Base-by-base conservation (phyloP, 2,888 invertebrate species). In the Aleiodes alternator region DNA sequence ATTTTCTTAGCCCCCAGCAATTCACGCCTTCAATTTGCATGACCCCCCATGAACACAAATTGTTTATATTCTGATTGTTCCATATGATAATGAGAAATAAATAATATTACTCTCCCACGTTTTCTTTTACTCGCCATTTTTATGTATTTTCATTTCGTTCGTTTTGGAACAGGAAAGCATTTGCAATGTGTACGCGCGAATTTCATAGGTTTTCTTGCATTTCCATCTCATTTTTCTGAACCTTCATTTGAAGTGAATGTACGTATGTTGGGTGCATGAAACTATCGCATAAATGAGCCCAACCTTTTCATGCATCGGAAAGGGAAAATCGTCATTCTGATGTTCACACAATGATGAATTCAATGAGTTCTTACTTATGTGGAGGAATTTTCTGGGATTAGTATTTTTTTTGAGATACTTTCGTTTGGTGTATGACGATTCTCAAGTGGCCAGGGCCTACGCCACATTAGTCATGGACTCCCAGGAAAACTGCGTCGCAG, bases 101-200 rank as follows among this genome's bases (percentile, higher is more conserved):
- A 34, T 29, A 11, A 3, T 57, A n/a, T 57, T 57, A 31, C 31
- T 29, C 57, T 57, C 7, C n/a, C 14, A 14, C 23, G 23, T 23
- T 23, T 31, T n/a, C 11, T 64, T 55, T 7, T 0, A 55, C 14
- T 55, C 14, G 12, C 14, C 55, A 16, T 3, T 55, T 55, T 55
- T 9, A 43, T 7, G 16, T 61, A 50, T 12, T 50, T 51, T 51
- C 14, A 51, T 31, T 31, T 29, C 6, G 1, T 12, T 7, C 59
- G 4, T 14, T 38, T 75, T 72, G 50, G 11, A 57, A n/a, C 34
- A 59, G n/a, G 7, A n/a, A n/a, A 59, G 34, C 14, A 59, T 53
- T 70, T 76, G 75, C 78, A 76, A 77, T 79, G 79, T 78, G 70
- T 78, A 80, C 78, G 79, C 77, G 76, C 72, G 72, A 77, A 78